These are phyloP conservation scores for Empidonax traillii DNA, from an alignment of 2,113 vertebrate genomes.

Conservation along the genomic window DNA sequence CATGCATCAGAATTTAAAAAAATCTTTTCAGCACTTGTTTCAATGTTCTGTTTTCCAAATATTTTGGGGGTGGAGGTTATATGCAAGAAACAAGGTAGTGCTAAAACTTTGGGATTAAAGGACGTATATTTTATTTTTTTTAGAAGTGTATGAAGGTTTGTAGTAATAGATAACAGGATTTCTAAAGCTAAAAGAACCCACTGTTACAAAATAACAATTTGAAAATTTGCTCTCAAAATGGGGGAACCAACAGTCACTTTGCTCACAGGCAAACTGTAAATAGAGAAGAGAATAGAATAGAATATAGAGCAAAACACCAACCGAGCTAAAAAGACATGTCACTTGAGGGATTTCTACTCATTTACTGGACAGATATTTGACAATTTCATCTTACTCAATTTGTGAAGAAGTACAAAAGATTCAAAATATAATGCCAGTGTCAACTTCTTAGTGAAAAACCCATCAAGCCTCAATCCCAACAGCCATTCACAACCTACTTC, in stretches of 20 bases:
- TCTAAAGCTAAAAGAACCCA: conserved; percentile 13
- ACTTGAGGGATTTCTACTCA: not conserved
- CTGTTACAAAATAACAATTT: conserved; percentile 1
- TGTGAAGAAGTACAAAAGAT: not conserved
- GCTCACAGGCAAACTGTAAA: not conserved
- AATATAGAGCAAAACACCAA: not conserved
- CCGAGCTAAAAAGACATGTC: not conserved
- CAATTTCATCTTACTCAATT: not conserved
- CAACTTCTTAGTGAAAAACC: not conserved
- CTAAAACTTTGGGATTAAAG: not conserved
- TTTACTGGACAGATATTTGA: not conserved
- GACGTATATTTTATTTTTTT: not conserved
- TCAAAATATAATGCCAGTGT: not conserved
- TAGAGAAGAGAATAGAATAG: not conserved
- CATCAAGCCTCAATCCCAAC: accelerated
- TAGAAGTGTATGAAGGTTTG: not conserved
- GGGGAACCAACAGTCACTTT: not conserved
- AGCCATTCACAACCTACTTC: not conserved
- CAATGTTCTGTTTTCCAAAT: not conserved
- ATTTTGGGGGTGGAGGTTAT: not conserved
- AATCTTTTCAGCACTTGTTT: not conserved
- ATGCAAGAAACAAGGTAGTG: not conserved
- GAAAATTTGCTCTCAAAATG: conserved; percentile 26
- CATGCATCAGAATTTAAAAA: not conserved
- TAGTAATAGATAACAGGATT: not conserved